Evolutionary conservation across 2,113 vertebrate genomes (phyloP).

Genomic region (Pavo muticus): DNA sequence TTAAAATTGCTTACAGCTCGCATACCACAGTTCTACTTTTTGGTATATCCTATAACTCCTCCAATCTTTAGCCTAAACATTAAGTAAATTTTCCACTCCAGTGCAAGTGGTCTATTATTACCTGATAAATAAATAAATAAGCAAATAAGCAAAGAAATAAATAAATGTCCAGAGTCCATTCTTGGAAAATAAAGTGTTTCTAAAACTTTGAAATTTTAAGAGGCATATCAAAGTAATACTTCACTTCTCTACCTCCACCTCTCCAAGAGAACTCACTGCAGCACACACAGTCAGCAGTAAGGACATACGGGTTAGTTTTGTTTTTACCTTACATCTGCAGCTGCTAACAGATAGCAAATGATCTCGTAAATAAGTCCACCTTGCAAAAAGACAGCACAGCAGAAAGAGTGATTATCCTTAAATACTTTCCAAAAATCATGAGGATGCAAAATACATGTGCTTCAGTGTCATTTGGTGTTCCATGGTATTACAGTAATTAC

Average conservation of each 20-base stretch:
- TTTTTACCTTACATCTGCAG: not conserved
- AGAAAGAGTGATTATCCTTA: constrained; percentile 40
- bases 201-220: not conserved
- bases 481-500: not conserved
- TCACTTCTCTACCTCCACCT: not conserved
- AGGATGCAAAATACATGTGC: not conserved
- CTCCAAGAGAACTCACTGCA: not conserved
- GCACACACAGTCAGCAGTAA: not conserved
- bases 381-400: constrained; percentile 51
- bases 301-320: not conserved
- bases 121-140: not conserved
- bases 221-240: not conserved
- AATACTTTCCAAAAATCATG: constrained; percentile 47
- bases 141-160: too few relatives aligned
- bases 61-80: not conserved
- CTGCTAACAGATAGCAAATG: not conserved
- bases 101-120: not conserved
- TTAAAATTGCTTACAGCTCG: not conserved
- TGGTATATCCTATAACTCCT: not conserved
- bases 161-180: not conserved
- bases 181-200: not conserved
- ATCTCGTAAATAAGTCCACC: constrained; percentile 30
- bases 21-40: not conserved
- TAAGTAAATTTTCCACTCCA: not conserved
- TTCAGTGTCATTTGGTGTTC: not conserved